Evolutionary conservation across 2,888 invertebrate genomes (phyloP).

Genomic region (Hetaerina titia): DNA sequence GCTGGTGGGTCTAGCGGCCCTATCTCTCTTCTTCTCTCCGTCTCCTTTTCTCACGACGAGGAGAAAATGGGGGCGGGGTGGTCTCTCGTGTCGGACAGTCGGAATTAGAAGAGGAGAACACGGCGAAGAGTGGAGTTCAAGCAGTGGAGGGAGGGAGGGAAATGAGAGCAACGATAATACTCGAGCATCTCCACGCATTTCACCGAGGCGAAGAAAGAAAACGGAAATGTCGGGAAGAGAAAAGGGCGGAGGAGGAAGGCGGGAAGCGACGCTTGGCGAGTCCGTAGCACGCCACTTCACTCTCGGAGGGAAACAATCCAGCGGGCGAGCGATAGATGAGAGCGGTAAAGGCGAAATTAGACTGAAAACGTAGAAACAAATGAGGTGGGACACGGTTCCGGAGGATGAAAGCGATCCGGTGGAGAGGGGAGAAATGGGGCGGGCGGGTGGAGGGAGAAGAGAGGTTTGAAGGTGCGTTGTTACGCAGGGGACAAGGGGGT

Average conservation of each 20-base stretch:
- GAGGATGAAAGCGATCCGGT: not conserved
- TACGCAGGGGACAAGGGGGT: not conserved
- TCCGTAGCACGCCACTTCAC: too few species aligned
- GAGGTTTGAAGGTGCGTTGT: not conserved
- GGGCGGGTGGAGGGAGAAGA: not conserved
- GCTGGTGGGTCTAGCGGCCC: not conserved
- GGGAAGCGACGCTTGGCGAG: too few species aligned
- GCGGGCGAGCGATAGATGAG: not conserved
- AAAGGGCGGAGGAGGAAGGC: too few species aligned
- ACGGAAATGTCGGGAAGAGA: not conserved
- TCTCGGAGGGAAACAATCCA: too few species aligned
- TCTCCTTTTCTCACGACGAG: too few species aligned
- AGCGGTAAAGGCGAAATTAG: conserved; percentile 45
- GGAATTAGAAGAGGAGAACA: conserved; percentile 5
- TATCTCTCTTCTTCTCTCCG: too few species aligned
- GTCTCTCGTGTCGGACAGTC: not conserved
- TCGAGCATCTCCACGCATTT: too few species aligned
- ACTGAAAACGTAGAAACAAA: conserved; percentile 58
- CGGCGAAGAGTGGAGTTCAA: too few species aligned
- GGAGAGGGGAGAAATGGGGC: not conserved
- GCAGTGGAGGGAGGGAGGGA: too few species aligned
- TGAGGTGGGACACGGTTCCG: not conserved
- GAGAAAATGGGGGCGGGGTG: not conserved
- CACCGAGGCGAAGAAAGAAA: not conserved
- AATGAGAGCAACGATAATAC: too few species aligned